Percentiles rank a stretch among this genome's conserved stretches.
phyloP scores from a whole-genome alignment of 2,888 invertebrate species.

The Plagodis pulveraria region DNA sequence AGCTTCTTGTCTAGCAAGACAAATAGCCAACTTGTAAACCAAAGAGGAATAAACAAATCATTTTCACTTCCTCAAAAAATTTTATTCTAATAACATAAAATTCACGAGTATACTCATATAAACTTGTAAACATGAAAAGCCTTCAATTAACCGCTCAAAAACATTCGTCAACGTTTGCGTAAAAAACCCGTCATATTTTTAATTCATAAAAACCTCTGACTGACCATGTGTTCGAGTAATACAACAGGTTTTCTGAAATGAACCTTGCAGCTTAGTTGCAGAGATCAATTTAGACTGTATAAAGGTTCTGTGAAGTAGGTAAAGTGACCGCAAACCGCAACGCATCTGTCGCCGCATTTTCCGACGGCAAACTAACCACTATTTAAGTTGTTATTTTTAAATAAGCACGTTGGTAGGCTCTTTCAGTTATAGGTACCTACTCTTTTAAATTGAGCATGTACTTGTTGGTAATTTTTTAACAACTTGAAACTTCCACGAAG shows the following conservation, averaged over 20 bases:
- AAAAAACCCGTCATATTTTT: slow-evolving; percentile 32
- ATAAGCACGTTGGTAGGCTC: slow-evolving; percentile 37
- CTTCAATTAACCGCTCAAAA: slow-evolving; percentile 13
- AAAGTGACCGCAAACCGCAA: slow-evolving; percentile 58
- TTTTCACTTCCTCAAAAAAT: no score
- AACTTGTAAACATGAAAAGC: no score
- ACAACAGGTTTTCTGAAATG: slow-evolving; percentile 2
- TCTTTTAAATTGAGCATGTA: slow-evolving; percentile 20
- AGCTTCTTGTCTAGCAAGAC: no score
- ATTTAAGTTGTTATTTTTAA: slow-evolving; percentile 46
- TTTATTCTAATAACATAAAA: no score
- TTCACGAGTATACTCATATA: no score
- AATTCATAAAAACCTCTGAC: slow-evolving; percentile 24
- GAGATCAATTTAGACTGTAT: slow-evolving; percentile 32
- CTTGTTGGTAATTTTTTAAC: slow-evolving; percentile 9
- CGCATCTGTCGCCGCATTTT: slow-evolving; percentile 64
- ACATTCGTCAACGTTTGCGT: slow-evolving; percentile 20
- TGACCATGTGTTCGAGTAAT: slow-evolving; percentile 32
- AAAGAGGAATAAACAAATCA: no score
- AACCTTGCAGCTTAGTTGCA: slow-evolving; percentile 36
- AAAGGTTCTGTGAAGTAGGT: slow-evolving; percentile 32
- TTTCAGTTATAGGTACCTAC: no score
- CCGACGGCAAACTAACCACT: slow-evolving; percentile 63
- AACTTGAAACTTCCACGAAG: background rate
- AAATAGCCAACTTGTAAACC: no score